These are phyloP conservation scores for Stegophylla sp. DNA, from an alignment of 2,888 invertebrate species.

Conservation along the genomic window DNA sequence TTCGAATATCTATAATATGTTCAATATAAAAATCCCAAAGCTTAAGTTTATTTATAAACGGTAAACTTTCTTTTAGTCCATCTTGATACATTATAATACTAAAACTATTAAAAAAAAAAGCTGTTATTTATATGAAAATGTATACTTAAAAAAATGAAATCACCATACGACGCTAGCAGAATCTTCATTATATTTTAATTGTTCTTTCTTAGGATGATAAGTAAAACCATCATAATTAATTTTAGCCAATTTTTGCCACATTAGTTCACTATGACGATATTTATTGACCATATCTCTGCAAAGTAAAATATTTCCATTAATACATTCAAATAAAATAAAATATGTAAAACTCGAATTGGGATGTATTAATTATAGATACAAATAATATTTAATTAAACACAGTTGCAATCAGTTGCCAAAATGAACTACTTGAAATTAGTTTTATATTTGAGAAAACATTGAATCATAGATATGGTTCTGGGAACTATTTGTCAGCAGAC, in stretches of 20 bases:
- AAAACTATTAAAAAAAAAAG: constrained; percentile 16
- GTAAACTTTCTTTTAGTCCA: constrained; percentile 41
- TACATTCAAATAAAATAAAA: not conserved
- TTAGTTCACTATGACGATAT: constrained; percentile 40
- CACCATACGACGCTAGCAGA: constrained; percentile 24
- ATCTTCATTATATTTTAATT: constrained; percentile 28
- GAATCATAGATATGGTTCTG: too few relatives aligned
- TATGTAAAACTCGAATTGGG: too few relatives aligned
- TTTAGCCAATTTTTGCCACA: constrained; percentile 53
- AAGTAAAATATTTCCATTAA: not conserved
- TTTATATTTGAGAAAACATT: too few relatives aligned
- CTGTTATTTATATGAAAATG: not conserved
- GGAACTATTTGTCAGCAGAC: too few relatives aligned
- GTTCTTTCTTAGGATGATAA: constrained; percentile 39
- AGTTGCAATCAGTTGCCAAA: too few relatives aligned
- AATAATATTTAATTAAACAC: too few relatives aligned
- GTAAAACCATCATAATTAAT: constrained; percentile 45
- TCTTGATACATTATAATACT: constrained; percentile 42
- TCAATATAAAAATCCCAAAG: constrained; percentile 44
- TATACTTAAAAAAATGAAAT: not conserved
- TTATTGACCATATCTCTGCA: constrained; percentile 46
- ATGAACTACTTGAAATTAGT: too few relatives aligned
- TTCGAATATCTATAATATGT: constrained; percentile 47
- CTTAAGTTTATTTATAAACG: constrained; percentile 34
- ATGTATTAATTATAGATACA: too few relatives aligned